phyloP scores from a whole-genome alignment of 2,113 vertebrate species.

The Melanostigma gelatinosum region DNA sequence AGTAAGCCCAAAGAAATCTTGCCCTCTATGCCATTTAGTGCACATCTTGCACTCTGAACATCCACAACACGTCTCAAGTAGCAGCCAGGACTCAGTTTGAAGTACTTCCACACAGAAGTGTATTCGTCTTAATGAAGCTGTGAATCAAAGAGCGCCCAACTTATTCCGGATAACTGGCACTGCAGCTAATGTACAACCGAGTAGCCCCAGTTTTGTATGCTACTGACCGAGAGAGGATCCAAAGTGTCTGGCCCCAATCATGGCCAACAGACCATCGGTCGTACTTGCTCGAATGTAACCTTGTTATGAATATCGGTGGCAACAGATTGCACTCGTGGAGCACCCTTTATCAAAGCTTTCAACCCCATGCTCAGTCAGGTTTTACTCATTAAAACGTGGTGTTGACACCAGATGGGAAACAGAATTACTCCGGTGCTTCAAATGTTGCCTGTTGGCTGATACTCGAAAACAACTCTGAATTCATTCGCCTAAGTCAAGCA shows the following conservation, averaged over 20 bases:
- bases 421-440: conserved; percentile 32
- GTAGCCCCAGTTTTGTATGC: conserved; percentile 7
- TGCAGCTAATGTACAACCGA: conserved; percentile 26
- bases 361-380: conserved; percentile 44
- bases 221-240: conserved; percentile 19
- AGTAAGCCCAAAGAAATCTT: neutral
- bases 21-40: neutral
- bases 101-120: conserved; percentile 18
- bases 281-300: neutral
- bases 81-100: conserved; percentile 19
- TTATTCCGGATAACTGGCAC: conserved; percentile 12
- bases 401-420: conserved; percentile 54
- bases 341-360: conserved; percentile 39
- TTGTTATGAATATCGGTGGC: conserved; percentile 31
- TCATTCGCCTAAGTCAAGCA: conserved; percentile 26
- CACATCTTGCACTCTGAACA: conserved; percentile 9
- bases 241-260: neutral
- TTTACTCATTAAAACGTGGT: conserved; percentile 47
- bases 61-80: conserved; percentile 1
- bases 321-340: conserved; percentile 31
- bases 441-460: conserved; percentile 33
- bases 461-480: conserved; percentile 26
- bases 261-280: conserved; percentile 4
- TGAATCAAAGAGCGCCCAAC: conserved; percentile 41
- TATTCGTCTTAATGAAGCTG: conserved; percentile 51